Percentiles rank a stretch among this genome's conserved stretches.
These are phyloP conservation scores for Drosophila falleni DNA, from an alignment of 2,888 invertebrate genomes.

Conservation along the genomic window DNA sequence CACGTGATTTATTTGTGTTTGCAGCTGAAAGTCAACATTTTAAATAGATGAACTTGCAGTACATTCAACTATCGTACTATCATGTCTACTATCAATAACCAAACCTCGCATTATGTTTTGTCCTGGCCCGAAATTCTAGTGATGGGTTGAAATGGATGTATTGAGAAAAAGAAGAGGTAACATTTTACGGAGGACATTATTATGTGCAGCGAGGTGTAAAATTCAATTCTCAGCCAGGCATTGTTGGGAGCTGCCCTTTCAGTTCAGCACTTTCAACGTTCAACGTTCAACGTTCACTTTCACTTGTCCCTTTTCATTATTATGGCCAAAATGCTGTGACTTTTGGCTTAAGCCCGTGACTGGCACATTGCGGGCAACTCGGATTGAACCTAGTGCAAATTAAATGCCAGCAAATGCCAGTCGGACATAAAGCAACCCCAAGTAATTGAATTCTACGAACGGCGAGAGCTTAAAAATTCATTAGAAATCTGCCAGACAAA, in stretches of 20 bases:
- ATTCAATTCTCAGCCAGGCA: slow-evolving; percentile 63
- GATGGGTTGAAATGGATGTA: slow-evolving; percentile 1
- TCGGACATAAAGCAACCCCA: slow-evolving; percentile 46
- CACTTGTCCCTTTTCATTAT: slow-evolving; percentile 65
- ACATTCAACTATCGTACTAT: not conserved
- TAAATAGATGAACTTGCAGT: not conserved
- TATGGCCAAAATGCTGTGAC: slow-evolving; percentile 48
- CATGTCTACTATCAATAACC: not conserved
- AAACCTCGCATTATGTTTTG: not conserved
- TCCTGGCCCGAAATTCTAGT: not conserved
- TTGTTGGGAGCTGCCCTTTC: slow-evolving; percentile 50
- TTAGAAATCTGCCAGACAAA: slow-evolving; percentile 47
- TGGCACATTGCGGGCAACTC: slow-evolving; percentile 56
- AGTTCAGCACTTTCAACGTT: slow-evolving; percentile 13
- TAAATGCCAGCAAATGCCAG: slow-evolving; percentile 38
- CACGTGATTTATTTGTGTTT: not conserved
- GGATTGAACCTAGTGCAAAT: slow-evolving; percentile 39
- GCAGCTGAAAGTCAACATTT: not conserved
- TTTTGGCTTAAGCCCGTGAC: slow-evolving; percentile 39
- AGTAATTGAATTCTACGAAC: slow-evolving; percentile 62
- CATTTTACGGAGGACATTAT: slow-evolving; percentile 42
- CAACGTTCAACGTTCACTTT: slow-evolving; percentile 31
- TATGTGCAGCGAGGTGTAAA: slow-evolving; percentile 66
- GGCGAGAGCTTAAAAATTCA: slow-evolving; percentile 63
- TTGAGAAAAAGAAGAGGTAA: slow-evolving; percentile 6